A percentile compares a stretch with the other conserved stretches of the same genome.
Evolutionary conservation across 1,140 invertebrate genomes (phyloP).

Genomic region (Cydia amplana): DNA sequence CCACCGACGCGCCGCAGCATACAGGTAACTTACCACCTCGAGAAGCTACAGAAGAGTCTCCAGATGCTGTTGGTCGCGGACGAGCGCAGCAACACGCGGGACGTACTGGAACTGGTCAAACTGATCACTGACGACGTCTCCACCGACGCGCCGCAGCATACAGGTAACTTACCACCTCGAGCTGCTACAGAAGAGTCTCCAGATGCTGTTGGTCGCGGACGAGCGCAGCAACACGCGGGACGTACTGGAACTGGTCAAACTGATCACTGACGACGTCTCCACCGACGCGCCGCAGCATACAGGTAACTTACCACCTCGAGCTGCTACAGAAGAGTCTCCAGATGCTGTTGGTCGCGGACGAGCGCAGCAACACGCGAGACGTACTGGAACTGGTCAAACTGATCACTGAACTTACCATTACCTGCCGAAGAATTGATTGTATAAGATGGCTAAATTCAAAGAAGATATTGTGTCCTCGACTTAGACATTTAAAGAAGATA

Average conservation of each 20-base stretch:
- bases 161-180: conserved; percentile 48
- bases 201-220: conserved; percentile 70
- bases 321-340: conserved; percentile 70
- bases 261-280: conserved; percentile 75
- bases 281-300: conserved; percentile 68
- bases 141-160: conserved; percentile 66
- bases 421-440: conserved; percentile 63
- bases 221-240: conserved; percentile 71
- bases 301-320: conserved; percentile 73
- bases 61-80: conserved; percentile 72
- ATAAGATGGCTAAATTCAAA: too few species aligned
- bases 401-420: conserved; percentile 61
- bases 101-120: conserved; percentile 71
- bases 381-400: conserved; percentile 72
- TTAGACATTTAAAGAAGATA: too few species aligned
- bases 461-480: too few species aligned
- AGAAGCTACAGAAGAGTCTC: conserved; percentile 74
- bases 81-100: conserved; percentile 67
- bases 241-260: conserved; percentile 69
- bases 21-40: conserved; percentile 55
- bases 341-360: conserved; percentile 71
- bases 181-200: conserved; percentile 64
- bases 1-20: conserved; percentile 66
- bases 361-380: conserved; percentile 69
- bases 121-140: conserved; percentile 75